phyloP scores from a whole-genome alignment of 2,797 vertebrate genomes.

The Notolepis coatsorum region DNA sequence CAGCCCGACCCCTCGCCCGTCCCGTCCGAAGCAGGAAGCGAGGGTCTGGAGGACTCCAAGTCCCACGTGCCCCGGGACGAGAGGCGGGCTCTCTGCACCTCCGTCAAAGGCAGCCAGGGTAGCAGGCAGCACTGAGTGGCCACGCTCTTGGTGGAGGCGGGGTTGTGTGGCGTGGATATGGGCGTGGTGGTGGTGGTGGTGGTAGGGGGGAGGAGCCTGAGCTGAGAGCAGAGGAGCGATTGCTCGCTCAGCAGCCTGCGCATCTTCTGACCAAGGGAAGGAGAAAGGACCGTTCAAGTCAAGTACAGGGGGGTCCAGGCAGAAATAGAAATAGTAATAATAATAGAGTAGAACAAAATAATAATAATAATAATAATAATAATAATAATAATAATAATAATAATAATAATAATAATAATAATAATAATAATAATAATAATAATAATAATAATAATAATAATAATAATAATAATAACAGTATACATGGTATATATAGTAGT shows the following conservation, averaged over 20 bases:
- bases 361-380: not conserved
- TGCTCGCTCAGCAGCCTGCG: conserved; percentile 77
- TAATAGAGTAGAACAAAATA: not conserved
- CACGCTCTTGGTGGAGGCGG: conserved; percentile 49
- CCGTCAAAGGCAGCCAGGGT: conserved; percentile 13
- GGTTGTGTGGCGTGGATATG: no score
- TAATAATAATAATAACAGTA: no score
- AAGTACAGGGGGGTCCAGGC: no score
- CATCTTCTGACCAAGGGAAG: conserved; percentile 68
- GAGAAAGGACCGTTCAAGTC: no score
- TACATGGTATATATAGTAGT: no score
- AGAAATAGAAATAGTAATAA: no score
- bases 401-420: no score
- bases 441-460: no score
- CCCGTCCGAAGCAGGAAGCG: conserved; percentile 13
- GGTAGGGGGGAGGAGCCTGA: conserved; percentile 52
- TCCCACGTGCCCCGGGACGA: conserved; percentile 25
- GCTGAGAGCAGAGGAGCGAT: conserved; percentile 73
- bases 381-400: not conserved
- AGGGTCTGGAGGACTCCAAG: conserved; percentile 3
- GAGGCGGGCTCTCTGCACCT: conserved; percentile 1
- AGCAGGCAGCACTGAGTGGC: conserved; percentile 67
- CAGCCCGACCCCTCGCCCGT: conserved; percentile 23
- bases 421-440: no score
- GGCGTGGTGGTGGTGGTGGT: not conserved